Evolutionary conservation across 2,113 vertebrate species (phyloP), one percentile per base, ranked within the genome.

Genomic region (Zingel zingel): DNA sequence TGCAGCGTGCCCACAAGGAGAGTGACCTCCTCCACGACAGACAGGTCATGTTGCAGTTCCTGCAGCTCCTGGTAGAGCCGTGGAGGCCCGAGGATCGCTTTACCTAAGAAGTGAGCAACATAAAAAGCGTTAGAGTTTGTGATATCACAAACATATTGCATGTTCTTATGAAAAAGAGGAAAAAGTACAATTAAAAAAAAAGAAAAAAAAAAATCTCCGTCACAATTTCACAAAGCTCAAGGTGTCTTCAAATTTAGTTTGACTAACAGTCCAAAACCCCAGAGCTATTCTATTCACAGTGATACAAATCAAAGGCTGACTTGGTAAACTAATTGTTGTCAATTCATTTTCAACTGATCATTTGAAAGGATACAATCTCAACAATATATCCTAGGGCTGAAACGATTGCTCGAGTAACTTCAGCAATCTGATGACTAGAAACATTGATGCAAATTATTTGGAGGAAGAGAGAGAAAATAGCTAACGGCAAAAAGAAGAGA

Each of bases 11-110:
- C 97, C 88, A 99, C 95, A 1, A 99, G 96, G 9, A 96, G 94
- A 0, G 97, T 97, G 80, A 99, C 98, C 90, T 98, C 97, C 74
- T 98, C 97, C 83, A 99, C 97, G 58, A 99, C 97, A 0, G 95
- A 97, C 74, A 99, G 94, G 90, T 99, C 98, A 57, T 98, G 96
- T 74, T 99, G 97, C 21, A 99, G 93, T 58, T 98, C 97, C 93
- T 98, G 97, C 36, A 99, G 97, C 87, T 99, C 97, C 93, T 99
- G 97, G 94, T 97, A 99, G 50, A 99, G 97, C 36, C 97, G 95
- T 0, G 98, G 97, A 0, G 98, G 98, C 1, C 98, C 97, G 87
- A 99, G 91, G 77, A 96, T 95, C 15, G 96, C 95, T 91, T 97
- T 99, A 76, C 96, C 98, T 99, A 81, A 39, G 58, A 71, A n/a